Base-by-base conservation (phyloP, 2,797 vertebrate species). In the Hoplostethus mediterraneus region DNA sequence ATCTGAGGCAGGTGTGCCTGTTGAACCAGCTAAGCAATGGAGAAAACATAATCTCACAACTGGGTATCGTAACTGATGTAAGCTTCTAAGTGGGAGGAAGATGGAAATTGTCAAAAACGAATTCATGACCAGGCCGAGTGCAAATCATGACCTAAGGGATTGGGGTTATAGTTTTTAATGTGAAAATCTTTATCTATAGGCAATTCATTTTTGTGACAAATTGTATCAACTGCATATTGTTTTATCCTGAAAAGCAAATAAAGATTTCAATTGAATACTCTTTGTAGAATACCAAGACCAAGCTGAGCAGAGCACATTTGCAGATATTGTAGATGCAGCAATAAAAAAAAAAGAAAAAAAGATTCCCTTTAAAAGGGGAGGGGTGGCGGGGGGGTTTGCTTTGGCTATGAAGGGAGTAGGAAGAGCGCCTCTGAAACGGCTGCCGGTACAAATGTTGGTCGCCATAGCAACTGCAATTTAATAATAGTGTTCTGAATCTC, bases 381-480 rank as follows among this genome's bases (percentile, higher is more conserved):
- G 54, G 38, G 68, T 81, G 67, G 48, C 1, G 67, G 61, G 68
- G 75, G 54, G 38, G 68, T 81, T 85, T 89, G 74, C 75, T 77
- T 36, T 79, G 77, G 82, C 91, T 92, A 91, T 77, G 57, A 82
- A 67, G 85, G 75, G 92, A 89, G 55, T 14, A 49, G 42, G 57
- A 51, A 28, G 75, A 86, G 91, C 77, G 89, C 93, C 95, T 95
- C 94, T 94, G 94, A 96, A 96, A 94, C 91, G 95, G 94, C 93
- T 90, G 90, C 93, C 90, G 95, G 94, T 97, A 95, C 96, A 96
- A 98, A 97, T 94, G 95, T 83, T 75, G 92, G 97, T 98, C 95
- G 94, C 96, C 96, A 98, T 98, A 92, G 98, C 94, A 98, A 99
- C 97, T 94, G 96, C 96, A 97, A 97, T 96, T 97, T 99, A 98